phyloP scores from a whole-genome alignment of 2,113 vertebrate species.

The Pteronura brasiliensis region DNA sequence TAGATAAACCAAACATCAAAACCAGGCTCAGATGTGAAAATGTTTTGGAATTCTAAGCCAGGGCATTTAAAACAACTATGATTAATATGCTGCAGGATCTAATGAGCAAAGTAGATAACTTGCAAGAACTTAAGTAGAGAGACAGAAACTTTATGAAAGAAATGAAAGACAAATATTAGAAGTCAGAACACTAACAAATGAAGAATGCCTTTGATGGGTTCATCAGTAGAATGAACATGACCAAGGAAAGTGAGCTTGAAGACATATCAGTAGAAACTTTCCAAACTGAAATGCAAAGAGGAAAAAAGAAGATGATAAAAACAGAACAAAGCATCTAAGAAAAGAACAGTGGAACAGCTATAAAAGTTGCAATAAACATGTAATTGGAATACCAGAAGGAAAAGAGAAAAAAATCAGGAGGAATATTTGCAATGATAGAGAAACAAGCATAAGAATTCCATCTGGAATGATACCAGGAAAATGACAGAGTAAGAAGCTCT shows the following conservation, averaged over 20 bases:
- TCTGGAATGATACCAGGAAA: no score
- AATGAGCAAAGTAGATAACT: background rate
- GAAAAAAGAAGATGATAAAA: background rate
- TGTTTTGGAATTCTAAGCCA: background rate
- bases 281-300: background rate
- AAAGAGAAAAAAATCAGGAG: background rate
- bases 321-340: background rate
- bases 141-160: background rate
- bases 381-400: background rate
- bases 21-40: background rate
- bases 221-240: background rate
- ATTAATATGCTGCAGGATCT: background rate
- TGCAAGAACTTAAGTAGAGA: background rate
- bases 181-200: background rate
- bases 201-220: background rate
- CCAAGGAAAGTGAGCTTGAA: background rate
- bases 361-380: background rate
- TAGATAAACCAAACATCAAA: background rate
- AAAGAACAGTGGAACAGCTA: background rate
- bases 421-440: background rate
- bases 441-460: background rate
- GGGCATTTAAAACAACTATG: background rate
- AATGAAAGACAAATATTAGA: background rate
- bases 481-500: background rate
- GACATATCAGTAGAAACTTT: background rate